phyloP scores from a whole-genome alignment of 2,888 invertebrate species.

The Calameuta filiformis region DNA sequence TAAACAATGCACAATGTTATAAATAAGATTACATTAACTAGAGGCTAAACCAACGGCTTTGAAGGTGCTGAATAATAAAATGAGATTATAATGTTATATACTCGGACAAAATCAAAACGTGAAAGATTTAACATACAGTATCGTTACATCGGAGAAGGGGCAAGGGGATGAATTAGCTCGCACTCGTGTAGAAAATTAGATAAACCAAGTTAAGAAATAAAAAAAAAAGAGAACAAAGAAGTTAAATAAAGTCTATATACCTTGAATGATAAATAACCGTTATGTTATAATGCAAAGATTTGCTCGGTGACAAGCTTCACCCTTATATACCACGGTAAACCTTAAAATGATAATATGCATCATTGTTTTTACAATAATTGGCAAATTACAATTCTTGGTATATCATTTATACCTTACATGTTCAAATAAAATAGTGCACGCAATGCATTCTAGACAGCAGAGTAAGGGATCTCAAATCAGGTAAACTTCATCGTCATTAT shows the following conservation, averaged over 20 bases:
- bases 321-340: not conserved
- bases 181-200: not conserved
- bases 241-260: not conserved
- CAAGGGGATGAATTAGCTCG: not conserved
- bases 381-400: not conserved
- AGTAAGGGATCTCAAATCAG: conserved; percentile 30
- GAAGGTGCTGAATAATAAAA: conserved; percentile 43
- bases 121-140: not conserved
- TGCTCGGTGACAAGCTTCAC: not conserved
- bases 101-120: not conserved
- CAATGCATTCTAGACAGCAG: conserved; percentile 24
- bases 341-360: not conserved
- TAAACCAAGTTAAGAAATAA: not conserved
- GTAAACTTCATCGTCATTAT: conserved; percentile 8
- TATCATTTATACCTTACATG: not conserved
- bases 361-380: not conserved
- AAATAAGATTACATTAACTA: conserved; percentile 51
- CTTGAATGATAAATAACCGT: not conserved
- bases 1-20: conserved; percentile 56
- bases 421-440: conserved; percentile 26
- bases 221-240: not conserved
- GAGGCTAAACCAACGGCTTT: conserved; percentile 42
- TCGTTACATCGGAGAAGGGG: not conserved
- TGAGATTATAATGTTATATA: conserved; percentile 27
- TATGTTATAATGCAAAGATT: not conserved